These are phyloP conservation scores for Suricata suricatta DNA, from an alignment of 2,113 vertebrate species.

Conservation along the genomic window DNA sequence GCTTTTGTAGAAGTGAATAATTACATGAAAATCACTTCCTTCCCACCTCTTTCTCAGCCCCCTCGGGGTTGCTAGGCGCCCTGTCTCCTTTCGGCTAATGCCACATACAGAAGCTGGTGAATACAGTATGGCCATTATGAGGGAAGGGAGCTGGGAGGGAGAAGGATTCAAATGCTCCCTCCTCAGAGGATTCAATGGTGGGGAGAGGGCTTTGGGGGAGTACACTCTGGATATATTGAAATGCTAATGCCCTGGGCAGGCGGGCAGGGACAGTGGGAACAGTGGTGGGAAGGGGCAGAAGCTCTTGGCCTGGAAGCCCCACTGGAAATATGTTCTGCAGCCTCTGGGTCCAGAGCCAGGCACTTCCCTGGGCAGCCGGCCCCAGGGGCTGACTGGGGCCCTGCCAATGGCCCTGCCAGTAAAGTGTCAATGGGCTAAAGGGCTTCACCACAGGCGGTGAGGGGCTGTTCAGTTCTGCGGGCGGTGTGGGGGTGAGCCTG, in stretches of 20 bases:
- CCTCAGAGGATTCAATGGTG: conserved; percentile 77
- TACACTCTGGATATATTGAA: conserved; percentile 81
- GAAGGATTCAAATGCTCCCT: conserved; percentile 76
- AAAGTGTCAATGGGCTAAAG: conserved; percentile 39
- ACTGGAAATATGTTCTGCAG: conserved; percentile 74
- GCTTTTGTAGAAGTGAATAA: conserved; percentile 89
- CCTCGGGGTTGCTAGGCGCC: conserved; percentile 88
- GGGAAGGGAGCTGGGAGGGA: conserved; percentile 64
- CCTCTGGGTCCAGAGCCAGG: conserved; percentile 61
- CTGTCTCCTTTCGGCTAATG: conserved; percentile 84
- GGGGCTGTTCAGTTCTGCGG: background rate
- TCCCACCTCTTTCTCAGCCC: conserved; percentile 85
- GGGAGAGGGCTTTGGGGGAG: conserved; percentile 67
- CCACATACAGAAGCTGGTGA: conserved; percentile 80
- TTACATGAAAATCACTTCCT: conserved; percentile 90
- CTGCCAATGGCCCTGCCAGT: conserved; percentile 59
- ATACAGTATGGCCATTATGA: conserved; percentile 80
- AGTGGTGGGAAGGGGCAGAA: conserved; percentile 75
- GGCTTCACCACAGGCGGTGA: background rate
- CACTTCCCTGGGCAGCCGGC: conserved; percentile 33
- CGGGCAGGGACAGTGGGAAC: conserved; percentile 36
- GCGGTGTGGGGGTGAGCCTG: background rate
- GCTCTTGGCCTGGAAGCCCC: conserved; percentile 50
- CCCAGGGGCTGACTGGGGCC: background rate
- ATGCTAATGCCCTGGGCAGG: conserved; percentile 82